These are phyloP conservation scores for Mus caroli DNA, from an alignment of 2,797 vertebrate genomes.

Conservation along the genomic window DNA sequence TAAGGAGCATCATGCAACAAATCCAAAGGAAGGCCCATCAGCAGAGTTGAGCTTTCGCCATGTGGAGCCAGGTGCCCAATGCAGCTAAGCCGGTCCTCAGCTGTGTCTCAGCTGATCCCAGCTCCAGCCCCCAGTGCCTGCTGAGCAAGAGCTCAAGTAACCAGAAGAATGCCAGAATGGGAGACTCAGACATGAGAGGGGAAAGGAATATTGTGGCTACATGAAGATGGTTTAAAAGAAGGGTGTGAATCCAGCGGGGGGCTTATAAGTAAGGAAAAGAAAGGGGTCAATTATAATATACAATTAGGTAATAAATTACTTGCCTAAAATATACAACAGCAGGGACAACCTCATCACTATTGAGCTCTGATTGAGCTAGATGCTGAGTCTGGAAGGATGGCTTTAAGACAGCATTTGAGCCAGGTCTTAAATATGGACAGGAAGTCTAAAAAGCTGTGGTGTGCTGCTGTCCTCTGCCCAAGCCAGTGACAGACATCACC, in stretches of 20 bases:
- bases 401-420: neutral
- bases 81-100: neutral
- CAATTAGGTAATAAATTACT: too few species aligned
- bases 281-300: too few species aligned
- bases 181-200: neutral
- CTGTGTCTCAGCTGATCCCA: neutral
- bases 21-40: neutral
- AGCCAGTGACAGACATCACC: neutral
- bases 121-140: rapidly evolving
- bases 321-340: neutral
- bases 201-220: too few species aligned
- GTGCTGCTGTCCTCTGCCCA: neutral
- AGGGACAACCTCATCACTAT: too few species aligned
- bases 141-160: too few species aligned
- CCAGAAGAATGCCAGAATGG: neutral
- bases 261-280: neutral
- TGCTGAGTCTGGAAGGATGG: neutral
- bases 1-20: neutral
- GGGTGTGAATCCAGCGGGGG: neutral
- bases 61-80: rapidly evolving
- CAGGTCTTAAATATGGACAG: neutral
- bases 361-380: neutral
- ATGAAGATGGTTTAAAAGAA: neutral
- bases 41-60: neutral
- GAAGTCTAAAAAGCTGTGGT: neutral